phyloP scores from a whole-genome alignment of 1,140 invertebrate species.

The Luehdorfia chinensis region DNA sequence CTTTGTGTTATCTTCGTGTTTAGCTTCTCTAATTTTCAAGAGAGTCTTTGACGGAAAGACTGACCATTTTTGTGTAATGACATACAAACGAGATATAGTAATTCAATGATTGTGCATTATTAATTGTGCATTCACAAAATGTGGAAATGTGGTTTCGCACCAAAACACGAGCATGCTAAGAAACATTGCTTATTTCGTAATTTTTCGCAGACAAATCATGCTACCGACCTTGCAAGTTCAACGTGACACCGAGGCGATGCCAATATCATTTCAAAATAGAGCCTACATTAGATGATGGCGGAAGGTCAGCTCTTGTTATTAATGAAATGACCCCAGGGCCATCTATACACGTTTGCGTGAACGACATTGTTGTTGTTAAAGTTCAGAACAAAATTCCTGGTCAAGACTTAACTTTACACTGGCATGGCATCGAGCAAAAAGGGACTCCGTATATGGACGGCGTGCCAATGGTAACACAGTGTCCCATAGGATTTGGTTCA shows the following conservation, averaged over 20 bases:
- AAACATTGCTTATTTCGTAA: no score
- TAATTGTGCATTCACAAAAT: no score
- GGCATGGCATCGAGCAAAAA: conserved; percentile 85
- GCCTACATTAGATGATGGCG: conserved; percentile 41
- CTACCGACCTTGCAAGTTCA: conserved; percentile 70
- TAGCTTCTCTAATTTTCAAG: no score
- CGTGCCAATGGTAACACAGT: conserved; percentile 86
- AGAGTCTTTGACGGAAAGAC: no score
- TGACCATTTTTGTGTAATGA: no score
- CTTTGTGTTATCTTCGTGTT: no score
- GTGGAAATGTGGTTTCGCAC: no score
- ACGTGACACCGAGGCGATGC: conserved; percentile 66
- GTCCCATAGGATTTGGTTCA: conserved; percentile 85
- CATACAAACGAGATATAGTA: no score
- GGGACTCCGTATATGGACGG: conserved; percentile 90
- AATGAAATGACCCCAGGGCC: conserved; percentile 91
- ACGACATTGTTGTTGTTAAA: conserved; percentile 89
- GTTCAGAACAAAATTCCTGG: conserved; percentile 85
- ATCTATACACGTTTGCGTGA: conserved; percentile 88
- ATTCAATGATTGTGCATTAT: no score
- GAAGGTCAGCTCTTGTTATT: conserved; percentile 76
- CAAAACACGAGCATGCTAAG: no score
- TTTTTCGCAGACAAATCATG: conserved; percentile 63
- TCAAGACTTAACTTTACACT: conserved; percentile 84
- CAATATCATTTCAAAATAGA: conserved; percentile 59